Evolutionary conservation across 2,888 invertebrate genomes (phyloP).

Genomic region (Ellobium chinense): DNA sequence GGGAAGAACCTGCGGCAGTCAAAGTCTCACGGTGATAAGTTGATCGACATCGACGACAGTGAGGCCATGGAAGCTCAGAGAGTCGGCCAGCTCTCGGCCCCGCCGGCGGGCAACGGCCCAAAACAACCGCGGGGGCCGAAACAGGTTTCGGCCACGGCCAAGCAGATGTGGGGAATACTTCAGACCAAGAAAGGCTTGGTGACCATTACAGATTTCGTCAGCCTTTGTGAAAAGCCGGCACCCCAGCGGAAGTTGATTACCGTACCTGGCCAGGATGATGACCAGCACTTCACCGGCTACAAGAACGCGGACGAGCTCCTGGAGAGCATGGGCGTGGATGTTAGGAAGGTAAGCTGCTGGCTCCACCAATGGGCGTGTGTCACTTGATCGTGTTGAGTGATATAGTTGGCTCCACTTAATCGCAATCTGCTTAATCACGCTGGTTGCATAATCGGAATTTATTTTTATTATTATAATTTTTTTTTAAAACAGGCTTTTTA

Average conservation of each 20-base stretch:
- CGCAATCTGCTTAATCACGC: too few relatives aligned
- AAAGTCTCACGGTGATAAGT: slow-evolving; percentile 56
- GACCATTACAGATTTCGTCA: slow-evolving; percentile 72
- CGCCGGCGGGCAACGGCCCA: slow-evolving; percentile 25
- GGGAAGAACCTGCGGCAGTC: slow-evolving; percentile 44
- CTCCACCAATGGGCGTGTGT: too few relatives aligned
- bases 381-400: too few relatives aligned
- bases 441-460: too few relatives aligned
- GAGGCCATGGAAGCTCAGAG: slow-evolving; percentile 39
- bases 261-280: slow-evolving; percentile 69
- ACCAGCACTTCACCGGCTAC: slow-evolving; percentile 87
- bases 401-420: too few relatives aligned
- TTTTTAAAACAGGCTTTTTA: too few relatives aligned
- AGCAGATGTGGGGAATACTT: slow-evolving; percentile 69
- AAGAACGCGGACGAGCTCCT: slow-evolving; percentile 94
- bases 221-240: slow-evolving; percentile 68
- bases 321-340: slow-evolving; percentile 80
- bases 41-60: slow-evolving; percentile 55
- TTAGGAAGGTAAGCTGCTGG: slow-evolving; percentile 72
- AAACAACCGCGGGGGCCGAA: slow-evolving; percentile 61
- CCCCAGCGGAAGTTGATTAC: slow-evolving; percentile 65
- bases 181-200: slow-evolving; percentile 70
- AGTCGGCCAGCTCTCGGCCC: slow-evolving; percentile 24
- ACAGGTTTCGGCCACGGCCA: slow-evolving; percentile 53
- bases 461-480: too few relatives aligned